These are phyloP conservation scores for Rhyacophila evoluta DNA, from an alignment of 2,888 invertebrate genomes.

Conservation along the genomic window DNA sequence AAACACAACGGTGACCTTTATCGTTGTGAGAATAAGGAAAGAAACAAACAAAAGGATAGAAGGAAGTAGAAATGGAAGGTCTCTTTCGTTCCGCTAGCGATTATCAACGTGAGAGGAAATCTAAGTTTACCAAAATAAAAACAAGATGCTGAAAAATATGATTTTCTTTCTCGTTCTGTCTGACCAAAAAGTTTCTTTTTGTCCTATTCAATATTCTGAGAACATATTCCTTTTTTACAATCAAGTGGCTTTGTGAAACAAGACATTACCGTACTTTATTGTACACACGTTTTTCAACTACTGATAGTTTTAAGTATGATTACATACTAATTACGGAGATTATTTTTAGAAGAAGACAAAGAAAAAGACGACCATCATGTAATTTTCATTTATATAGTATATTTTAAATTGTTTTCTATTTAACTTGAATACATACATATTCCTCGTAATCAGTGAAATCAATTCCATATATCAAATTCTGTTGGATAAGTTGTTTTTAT, in stretches of 20 bases:
- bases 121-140: conserved; percentile 40
- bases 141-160: not conserved
- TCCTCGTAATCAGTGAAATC: too few relatives aligned
- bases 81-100: conserved; percentile 42
- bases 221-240: conserved; percentile 20
- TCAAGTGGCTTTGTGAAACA: conserved; percentile 15
- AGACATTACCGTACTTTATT: not conserved
- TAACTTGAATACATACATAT: too few relatives aligned
- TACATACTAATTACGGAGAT: not conserved
- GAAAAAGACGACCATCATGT: too few relatives aligned
- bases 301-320: not conserved
- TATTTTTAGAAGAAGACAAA: too few relatives aligned
- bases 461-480: too few relatives aligned
- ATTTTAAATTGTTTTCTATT: too few relatives aligned
- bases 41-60: conserved; percentile 43
- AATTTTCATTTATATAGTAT: too few relatives aligned
- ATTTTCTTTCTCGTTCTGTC: not conserved
- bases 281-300: not conserved
- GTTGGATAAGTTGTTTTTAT: too few relatives aligned
- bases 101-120: conserved; percentile 42
- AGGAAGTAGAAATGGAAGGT: conserved; percentile 42
- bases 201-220: conserved; percentile 19
- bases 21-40: conserved; percentile 46
- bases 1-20: conserved; percentile 41
- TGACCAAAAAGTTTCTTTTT: not conserved